Evolutionary conservation across 2,113 vertebrate genomes (phyloP), one percentile per base, ranked within the genome.

Genomic region (Puffinus mauretanicus): DNA sequence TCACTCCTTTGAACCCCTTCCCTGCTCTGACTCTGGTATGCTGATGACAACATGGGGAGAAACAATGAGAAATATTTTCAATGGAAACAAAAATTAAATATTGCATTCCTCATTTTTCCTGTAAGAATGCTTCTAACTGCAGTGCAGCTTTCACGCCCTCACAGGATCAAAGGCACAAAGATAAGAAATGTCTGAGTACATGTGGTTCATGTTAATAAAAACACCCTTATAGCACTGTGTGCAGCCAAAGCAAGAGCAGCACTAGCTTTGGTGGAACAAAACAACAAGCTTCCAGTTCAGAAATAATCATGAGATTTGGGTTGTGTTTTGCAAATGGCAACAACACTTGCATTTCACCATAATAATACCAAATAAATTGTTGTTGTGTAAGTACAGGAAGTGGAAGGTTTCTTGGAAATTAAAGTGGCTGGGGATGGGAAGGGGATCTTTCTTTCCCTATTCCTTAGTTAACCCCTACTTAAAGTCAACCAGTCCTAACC

Each of bases 41-140:
- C 26, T 88, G 12, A 57, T 91, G 76, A 86, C 52, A 90, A 21
- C 29, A 13, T 13, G 9, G n/a, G 18, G 26, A 78, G 40, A 96
- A 95, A 65, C 17, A 73, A 82, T 83, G 40, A n/a, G 62, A 75
- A 86, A 66, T 86, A 22, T 47, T 83, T 89, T 96, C 52, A 92
- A 61, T 51, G 25, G 84, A 96, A 96, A 93, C 13, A 72, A 94
- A 83, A 94, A 54, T 54, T 42, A 47, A 38, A 32, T 79, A 72
- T 16, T 72, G 6, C 11, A n/a, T 69, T 77, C 36, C 4, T 86
- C 15, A 13, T 85, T 92, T 82, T 93, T 93, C n/a, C 22, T 93
- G 73, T 38, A 78, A 96, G 82, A 95, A 86, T 65, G 17, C 16
- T 95, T 91, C 60, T 70, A 87, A 70, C 34, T 57, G 46, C 38